A percentile compares a stretch with the other conserved stretches of the same genome.
Evolutionary conservation across 1,140 invertebrate species (phyloP).

Genomic region (Cryptotermes secundus): DNA sequence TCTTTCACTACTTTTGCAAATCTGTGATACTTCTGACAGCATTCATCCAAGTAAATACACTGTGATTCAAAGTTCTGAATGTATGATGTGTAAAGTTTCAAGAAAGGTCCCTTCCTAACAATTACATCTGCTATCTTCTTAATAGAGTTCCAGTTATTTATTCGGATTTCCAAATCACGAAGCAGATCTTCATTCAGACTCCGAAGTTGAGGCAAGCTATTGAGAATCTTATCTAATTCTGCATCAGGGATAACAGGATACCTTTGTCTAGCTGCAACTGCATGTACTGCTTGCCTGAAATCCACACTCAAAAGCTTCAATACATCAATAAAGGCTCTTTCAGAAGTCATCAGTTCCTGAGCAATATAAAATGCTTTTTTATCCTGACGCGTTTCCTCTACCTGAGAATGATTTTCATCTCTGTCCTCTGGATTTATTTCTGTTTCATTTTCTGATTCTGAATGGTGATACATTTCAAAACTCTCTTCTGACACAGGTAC

Average conservation of each 20-base stretch:
- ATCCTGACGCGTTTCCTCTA: constrained; percentile 43
- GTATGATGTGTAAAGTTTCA: constrained; percentile 73
- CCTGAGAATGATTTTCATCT: constrained; percentile 10
- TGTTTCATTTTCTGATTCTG: constrained; percentile 38
- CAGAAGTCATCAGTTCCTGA: constrained; percentile 67
- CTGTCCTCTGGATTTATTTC: background rate
- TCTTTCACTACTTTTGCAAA: constrained; percentile 63
- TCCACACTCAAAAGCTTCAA: constrained; percentile 68
- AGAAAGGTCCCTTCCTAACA: constrained; percentile 72
- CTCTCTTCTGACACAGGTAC: constrained; percentile 35
- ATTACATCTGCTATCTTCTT: constrained; percentile 72
- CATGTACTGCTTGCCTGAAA: constrained; percentile 58
- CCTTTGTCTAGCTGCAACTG: constrained; percentile 49
- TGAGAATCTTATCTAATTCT: constrained; percentile 60
- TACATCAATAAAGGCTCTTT: constrained; percentile 68
- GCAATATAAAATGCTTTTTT: constrained; percentile 59
- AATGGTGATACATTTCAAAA: constrained; percentile 31
- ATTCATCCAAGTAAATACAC: constrained; percentile 60
- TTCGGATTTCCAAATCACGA: constrained; percentile 61
- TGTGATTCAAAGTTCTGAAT: constrained; percentile 70
- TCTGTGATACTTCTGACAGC: constrained; percentile 58
- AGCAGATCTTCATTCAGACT: constrained; percentile 66
- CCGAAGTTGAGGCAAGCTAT: constrained; percentile 58
- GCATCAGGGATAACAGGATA: constrained; percentile 52
- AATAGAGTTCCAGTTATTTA: constrained; percentile 60